phyloP scores from a whole-genome alignment of 1,140 invertebrate genomes.

The Contarinia nasturtii region DNA sequence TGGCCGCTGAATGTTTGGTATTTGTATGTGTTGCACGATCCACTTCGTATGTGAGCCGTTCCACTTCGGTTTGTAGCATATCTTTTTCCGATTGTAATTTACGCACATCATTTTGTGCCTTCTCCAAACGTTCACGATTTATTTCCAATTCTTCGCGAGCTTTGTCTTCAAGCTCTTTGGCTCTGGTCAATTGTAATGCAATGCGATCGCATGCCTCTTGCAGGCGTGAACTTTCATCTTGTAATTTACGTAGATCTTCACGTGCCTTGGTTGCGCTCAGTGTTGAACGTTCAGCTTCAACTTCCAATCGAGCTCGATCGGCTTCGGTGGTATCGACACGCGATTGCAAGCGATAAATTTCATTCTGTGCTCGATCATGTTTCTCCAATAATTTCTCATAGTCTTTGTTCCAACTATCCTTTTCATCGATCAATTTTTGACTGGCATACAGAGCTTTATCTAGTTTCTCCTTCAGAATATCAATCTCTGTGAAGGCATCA shows the following conservation, averaged over 20 bases:
- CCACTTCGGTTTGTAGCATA: constrained; percentile 62
- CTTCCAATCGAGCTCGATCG: constrained; percentile 64
- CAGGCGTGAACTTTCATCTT: constrained; percentile 62
- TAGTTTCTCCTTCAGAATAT: constrained; percentile 73
- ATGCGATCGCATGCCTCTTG: constrained; percentile 78
- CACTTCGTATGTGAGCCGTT: constrained; percentile 68
- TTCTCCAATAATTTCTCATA: constrained; percentile 83
- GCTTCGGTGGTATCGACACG: constrained; percentile 70
- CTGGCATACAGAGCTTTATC: constrained; percentile 65
- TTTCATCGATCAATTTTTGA: constrained; percentile 69
- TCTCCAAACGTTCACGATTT: constrained; percentile 76
- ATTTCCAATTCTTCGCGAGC: constrained; percentile 77
- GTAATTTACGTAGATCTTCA: constrained; percentile 67
- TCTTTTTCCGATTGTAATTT: constrained; percentile 68
- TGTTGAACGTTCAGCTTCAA: constrained; percentile 72
- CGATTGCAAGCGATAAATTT: constrained; percentile 71
- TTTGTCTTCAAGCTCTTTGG: constrained; percentile 81
- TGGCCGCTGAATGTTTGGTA: constrained; percentile 58
- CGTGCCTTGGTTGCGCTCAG: constrained; percentile 55
- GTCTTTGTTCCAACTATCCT: constrained; percentile 72
- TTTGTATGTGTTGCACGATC: constrained; percentile 65
- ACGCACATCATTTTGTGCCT: constrained; percentile 64
- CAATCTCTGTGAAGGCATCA: constrained; percentile 63
- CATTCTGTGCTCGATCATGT: constrained; percentile 77
- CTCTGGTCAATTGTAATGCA: constrained; percentile 58